Base-by-base conservation (phyloP, 2,797 vertebrate genomes). In the Molossus alvarezi region DNA sequence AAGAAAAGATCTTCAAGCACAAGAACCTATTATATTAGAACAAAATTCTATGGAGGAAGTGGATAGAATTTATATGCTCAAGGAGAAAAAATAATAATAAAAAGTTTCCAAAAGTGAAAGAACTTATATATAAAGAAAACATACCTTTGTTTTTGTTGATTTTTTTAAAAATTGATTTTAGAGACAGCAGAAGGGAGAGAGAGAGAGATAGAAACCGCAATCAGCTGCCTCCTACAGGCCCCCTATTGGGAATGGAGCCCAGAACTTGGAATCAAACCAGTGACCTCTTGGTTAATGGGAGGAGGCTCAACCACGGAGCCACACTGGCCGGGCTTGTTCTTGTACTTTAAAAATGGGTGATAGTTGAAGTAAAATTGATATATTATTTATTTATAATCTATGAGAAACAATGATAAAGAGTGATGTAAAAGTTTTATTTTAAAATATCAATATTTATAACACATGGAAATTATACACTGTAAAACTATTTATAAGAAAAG, bases 391-490 rank as follows among this genome's bases (percentile, higher is more conserved):
- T 77, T 72, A 69, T 76, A 60, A 45, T 69, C 10, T 62, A 18
- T 72, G 51, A 86, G 75, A 91, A 90, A 90, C 14, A 60, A 77
- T 75, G 45, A 14, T 88, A 80, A 89, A 86, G 27, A 58, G 5
- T 21, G n/a, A 57, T 72, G 2, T 55, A 29, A 88, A 83, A 14
- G 0, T 53, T 93, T 97, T 76, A 29, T 73, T 85, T 94, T 51
- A 37, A 94, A 77, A 81, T 27, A 79, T 25, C 18, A n/a, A 64
- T 21, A 41, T 76, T 81, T 80, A 82, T 4, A 85, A 58, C 10
- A n/a, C 2, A 8, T 58, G 55, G 57, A 91, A 90, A 67, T 81
- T 48, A n/a, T 58, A 33, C 29, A 37, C 29, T 92, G 81, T 81
- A 37, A 4, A 72, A 58, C 20, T 41, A 41, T 81, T 8, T 67